phyloP scores from a whole-genome alignment of 2,797 vertebrate genomes.

The Melopsittacus undulatus region DNA sequence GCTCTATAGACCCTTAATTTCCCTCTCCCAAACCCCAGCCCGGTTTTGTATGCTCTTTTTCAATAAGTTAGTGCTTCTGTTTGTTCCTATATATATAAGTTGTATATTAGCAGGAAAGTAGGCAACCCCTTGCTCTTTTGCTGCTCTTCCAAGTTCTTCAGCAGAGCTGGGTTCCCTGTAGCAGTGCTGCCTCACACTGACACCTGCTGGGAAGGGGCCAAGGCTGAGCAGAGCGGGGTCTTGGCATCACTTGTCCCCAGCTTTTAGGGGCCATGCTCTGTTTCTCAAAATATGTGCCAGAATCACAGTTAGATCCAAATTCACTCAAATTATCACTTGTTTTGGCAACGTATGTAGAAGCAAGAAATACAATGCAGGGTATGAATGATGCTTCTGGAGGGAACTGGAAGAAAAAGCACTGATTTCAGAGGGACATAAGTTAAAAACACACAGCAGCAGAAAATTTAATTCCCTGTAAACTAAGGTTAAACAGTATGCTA shows the following conservation, averaged over 20 bases:
- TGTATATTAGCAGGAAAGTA: not conserved
- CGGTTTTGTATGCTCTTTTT: not conserved
- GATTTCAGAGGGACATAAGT: accelerated
- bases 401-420: no score
- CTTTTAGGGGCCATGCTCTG: not conserved
- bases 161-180: not conserved
- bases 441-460: not conserved
- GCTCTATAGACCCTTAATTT: not conserved
- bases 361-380: not conserved
- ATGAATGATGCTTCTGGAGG: not conserved
- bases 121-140: no score
- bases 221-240: not conserved
- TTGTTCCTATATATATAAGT: not conserved
- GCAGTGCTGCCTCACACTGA: conserved; percentile 45
- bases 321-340: not conserved
- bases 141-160: not conserved
- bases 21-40: not conserved
- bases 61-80: not conserved
- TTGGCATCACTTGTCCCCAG: no score
- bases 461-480: not conserved
- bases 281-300: not conserved
- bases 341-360: accelerated
- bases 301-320: not conserved
- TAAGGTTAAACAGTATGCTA: not conserved
- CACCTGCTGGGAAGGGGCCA: conserved; percentile 20